Evolutionary conservation across 2,888 invertebrate genomes (phyloP).

Genomic region (Hirtodrosophila confusa): DNA sequence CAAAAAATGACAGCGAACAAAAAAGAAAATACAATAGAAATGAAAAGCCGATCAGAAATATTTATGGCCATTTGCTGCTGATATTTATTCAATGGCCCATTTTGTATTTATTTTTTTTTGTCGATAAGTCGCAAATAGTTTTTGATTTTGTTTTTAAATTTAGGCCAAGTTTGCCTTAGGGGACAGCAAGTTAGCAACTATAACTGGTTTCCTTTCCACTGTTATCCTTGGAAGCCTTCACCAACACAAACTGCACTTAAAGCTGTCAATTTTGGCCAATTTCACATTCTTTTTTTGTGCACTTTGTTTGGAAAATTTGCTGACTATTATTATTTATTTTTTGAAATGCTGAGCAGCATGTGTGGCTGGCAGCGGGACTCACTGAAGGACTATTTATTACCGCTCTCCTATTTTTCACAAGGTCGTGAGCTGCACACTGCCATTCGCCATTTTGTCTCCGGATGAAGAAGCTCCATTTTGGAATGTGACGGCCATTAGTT

Average conservation of each 20-base stretch:
- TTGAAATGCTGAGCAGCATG: constrained; percentile 26
- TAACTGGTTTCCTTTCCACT: constrained; percentile 15
- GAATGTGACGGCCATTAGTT: constrained; percentile 52
- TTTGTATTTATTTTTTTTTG: constrained; percentile 38
- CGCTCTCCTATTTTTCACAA: constrained; percentile 33
- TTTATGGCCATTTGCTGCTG: constrained; percentile 73
- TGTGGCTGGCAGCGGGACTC: constrained; percentile 48
- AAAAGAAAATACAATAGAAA: constrained; percentile 41
- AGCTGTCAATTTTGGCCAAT: constrained; percentile 45
- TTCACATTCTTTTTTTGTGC: constrained; percentile 3
- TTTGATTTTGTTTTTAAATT: constrained; percentile 16
- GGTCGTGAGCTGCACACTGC: constrained; percentile 35
- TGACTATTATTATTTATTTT: constrained; percentile 24
- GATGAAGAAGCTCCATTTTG: constrained; percentile 39
- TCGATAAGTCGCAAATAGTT: constrained; percentile 76
- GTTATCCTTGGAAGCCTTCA: constrained; percentile 6
- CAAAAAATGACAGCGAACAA: constrained; percentile 2
- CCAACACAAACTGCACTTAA: constrained; percentile 28
- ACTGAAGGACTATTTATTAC: constrained; percentile 54
- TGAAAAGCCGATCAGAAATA: constrained; percentile 64
- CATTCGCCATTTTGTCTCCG: constrained; percentile 35
- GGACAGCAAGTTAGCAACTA: constrained; percentile 20
- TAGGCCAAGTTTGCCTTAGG: constrained; percentile 28
- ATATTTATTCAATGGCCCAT: constrained; percentile 77
- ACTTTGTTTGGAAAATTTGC: constrained; percentile 6